Conservation (phyloP, 1,140 invertebrate genomes). For the Cydia pomonella region DNA sequence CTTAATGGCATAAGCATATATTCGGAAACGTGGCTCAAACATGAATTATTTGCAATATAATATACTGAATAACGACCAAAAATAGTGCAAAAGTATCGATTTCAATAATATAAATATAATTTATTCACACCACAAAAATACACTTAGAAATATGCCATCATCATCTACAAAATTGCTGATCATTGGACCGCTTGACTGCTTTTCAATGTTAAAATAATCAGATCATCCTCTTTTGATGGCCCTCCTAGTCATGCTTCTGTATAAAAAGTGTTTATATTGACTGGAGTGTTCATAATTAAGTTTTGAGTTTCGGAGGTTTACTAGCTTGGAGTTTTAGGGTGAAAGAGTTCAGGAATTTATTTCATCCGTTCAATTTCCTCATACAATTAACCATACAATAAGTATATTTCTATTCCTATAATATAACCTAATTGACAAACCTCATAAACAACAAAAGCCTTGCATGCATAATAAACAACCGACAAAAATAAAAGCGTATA, state of each 20-base stretch:
- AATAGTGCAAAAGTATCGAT: too few relatives aligned
- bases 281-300: slow-evolving; percentile 29
- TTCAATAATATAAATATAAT: too few relatives aligned
- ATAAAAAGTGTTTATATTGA: slow-evolving; percentile 29
- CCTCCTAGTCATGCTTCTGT: slow-evolving; percentile 3
- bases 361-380: background rate
- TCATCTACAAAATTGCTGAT: slow-evolving; percentile 11
- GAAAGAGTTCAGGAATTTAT: background rate
- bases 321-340: slow-evolving; percentile 8
- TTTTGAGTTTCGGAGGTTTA: background rate
- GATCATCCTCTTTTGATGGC: background rate
- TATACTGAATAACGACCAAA: too few relatives aligned
- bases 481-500: too few relatives aligned
- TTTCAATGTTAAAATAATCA: slow-evolving; percentile 27
- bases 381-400: background rate
- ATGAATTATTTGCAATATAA: too few relatives aligned
- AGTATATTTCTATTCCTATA: background rate
- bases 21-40: too few relatives aligned
- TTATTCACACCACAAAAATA: background rate
- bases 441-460: too few relatives aligned
- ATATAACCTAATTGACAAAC: background rate
- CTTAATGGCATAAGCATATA: too few relatives aligned
- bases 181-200: slow-evolving; percentile 6
- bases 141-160: slow-evolving; percentile 7
- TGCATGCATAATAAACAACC: too few relatives aligned